Evolutionary conservation across 2,797 vertebrate species (phyloP).

Genomic region (Cygnus olor): DNA sequence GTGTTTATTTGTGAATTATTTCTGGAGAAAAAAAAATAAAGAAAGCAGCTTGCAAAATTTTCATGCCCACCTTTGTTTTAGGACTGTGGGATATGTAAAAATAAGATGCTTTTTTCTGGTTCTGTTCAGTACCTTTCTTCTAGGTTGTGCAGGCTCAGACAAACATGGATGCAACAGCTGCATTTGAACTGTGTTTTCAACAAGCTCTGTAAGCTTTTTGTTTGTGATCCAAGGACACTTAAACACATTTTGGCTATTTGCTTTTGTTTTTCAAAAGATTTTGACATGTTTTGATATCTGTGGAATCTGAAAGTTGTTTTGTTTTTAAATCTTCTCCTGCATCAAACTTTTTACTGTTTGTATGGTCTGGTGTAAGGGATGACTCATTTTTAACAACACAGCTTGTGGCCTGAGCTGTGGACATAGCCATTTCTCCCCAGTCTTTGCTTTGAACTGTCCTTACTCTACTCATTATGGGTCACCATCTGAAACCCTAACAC

Average conservation of each 20-base stretch:
- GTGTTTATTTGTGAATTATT: not conserved
- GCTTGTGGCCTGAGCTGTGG: not conserved
- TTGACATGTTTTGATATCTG: rapidly evolving
- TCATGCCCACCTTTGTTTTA: not conserved
- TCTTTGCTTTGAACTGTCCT: not conserved
- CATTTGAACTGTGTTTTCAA: not conserved
- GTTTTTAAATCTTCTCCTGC: not conserved
- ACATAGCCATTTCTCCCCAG: not conserved
- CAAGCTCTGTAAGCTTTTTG: not conserved
- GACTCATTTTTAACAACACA: not conserved
- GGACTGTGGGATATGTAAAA: not conserved
- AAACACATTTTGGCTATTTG: rapidly evolving
- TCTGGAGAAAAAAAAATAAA: not conserved
- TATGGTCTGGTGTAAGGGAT: not conserved
- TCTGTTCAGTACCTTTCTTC: not conserved
- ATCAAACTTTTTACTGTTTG: not conserved
- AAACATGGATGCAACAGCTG: not conserved
- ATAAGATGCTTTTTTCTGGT: not conserved
- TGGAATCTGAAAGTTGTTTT: not conserved
- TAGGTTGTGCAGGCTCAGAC: not conserved
- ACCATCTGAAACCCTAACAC: not conserved
- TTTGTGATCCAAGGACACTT: not conserved
- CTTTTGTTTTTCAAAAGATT: not conserved
- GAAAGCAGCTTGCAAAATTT: not conserved
- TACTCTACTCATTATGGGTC: not conserved